Conservation (phyloP, 2,888 invertebrate genomes). For the Cheilosia grossa region DNA sequence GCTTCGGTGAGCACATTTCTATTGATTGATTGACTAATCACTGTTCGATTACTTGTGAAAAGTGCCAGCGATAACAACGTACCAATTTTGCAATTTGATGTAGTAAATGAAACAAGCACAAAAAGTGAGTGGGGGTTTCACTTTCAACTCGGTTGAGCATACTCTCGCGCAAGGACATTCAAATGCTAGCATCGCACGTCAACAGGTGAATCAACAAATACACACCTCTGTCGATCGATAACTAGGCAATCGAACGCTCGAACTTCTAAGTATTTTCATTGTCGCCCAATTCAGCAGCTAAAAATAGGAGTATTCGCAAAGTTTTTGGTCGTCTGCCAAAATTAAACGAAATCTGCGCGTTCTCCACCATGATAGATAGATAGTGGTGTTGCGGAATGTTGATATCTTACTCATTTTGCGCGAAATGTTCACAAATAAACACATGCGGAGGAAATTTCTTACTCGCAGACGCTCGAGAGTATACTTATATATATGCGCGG, state of each 20-base stretch:
- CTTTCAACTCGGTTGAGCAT: constrained; percentile 24
- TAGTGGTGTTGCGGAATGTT: constrained; percentile 45
- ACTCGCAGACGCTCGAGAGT: neutral
- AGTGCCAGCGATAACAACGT: constrained; percentile 26
- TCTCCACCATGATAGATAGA: constrained; percentile 14
- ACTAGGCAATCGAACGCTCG: constrained; percentile 32
- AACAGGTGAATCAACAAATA: constrained; percentile 46
- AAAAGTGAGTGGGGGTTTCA: constrained; percentile 11
- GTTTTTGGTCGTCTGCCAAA: constrained; percentile 49
- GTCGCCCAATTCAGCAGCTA: constrained; percentile 59
- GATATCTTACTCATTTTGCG: constrained; percentile 53
- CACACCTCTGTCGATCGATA: constrained; percentile 42
- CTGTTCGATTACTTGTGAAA: constrained; percentile 37
- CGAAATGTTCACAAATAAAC: constrained; percentile 54
- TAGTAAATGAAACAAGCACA: neutral
- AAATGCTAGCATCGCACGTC: constrained; percentile 24
- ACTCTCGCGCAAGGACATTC: constrained; percentile 26
- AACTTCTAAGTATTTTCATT: constrained; percentile 47
- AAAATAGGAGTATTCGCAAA: constrained; percentile 54
- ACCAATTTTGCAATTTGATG: constrained; percentile 21
- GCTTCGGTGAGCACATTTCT: constrained; percentile 44
- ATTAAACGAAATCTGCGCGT: constrained; percentile 47
- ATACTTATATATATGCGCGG: too few species aligned
- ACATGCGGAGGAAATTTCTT: constrained; percentile 18
- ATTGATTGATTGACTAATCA: constrained; percentile 51